Percentiles rank a stretch among this genome's conserved stretches.
Conservation (phyloP, 37 sponge, comb jelly and placozoan genomes). For the Oscarella lobularis region DNA sequence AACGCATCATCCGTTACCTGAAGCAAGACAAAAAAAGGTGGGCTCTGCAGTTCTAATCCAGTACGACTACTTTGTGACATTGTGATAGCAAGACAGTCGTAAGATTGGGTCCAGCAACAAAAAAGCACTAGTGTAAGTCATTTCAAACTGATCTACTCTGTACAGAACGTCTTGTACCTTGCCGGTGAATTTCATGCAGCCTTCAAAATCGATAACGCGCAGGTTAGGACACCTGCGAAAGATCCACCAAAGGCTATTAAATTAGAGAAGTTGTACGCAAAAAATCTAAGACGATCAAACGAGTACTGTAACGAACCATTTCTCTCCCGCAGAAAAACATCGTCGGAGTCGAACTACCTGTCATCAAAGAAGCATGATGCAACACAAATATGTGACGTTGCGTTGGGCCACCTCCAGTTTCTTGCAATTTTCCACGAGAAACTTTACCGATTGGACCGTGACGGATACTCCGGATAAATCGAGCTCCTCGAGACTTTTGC, state of each 20-base stretch:
- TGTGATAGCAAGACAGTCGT: neutral
- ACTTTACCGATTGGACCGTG: neutral
- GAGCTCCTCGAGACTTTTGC: neutral
- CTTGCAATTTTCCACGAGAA: neutral
- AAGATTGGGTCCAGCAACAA: neutral
- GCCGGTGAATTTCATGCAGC: neutral
- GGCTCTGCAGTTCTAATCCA: no score
- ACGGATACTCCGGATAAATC: neutral
- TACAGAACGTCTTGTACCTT: neutral
- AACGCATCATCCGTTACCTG: neutral
- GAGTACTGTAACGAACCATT: neutral
- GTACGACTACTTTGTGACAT: neutral
- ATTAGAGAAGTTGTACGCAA: neutral
- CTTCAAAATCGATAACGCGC: neutral
- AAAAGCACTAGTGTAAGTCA: neutral
- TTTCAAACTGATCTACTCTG: no score
- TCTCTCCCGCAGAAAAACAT: neutral
- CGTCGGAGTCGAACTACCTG: neutral
- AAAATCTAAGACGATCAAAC: neutral
- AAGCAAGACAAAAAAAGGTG: no score
- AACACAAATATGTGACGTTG: no score
- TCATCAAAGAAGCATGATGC: no score
- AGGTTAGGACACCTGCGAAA: neutral
- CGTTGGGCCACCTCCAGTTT: neutral
- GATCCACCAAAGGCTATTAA: neutral